Base-by-base conservation (phyloP, 37 sponge, comb jelly and placozoan genomes). In the Bolinopsis microptera region DNA sequence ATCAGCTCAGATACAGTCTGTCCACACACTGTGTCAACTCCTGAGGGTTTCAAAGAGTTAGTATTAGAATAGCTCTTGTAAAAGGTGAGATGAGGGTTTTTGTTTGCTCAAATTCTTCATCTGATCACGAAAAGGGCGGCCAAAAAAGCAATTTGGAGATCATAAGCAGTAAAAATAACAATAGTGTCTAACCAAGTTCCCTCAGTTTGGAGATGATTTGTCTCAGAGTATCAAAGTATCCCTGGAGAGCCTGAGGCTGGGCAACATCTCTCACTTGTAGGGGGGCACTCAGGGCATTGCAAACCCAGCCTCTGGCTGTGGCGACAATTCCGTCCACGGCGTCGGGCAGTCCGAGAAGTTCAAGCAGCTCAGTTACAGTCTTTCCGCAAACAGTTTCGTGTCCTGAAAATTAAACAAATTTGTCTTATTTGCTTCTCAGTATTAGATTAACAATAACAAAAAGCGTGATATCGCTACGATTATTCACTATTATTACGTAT, bases 1-100 rank as follows among this genome's bases (percentile, higher is more conserved):
- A 72, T 72, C 75, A 72, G 75, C 75, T 72, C 75, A 24, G 75
- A 72, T 72, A 72, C 75, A 72, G 75, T 72, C 75, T 72, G 75
- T 72, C 75, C 75, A 72, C 75, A 72, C 75, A 72, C 75, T 30
- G 75, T 72, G 3, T 72, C 75, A 21, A 23, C 22, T 30, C 75
- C 75, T 72, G 75, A 72, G 68, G 13, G 68, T n/a, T n/a, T n/a
- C n/a, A n/a, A n/a, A n/a, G n/a, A n/a, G n/a, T n/a, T n/a, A n/a
- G n/a, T n/a, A n/a, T n/a, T n/a, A n/a, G n/a, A n/a, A n/a, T n/a
- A n/a, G n/a, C n/a, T n/a, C n/a, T n/a, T n/a, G n/a, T n/a, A n/a
- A n/a, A n/a, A n/a, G n/a, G n/a, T n/a, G n/a, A n/a, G n/a, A n/a
- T n/a, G n/a, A n/a, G n/a, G n/a, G n/a, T n/a, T n/a, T n/a, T n/a